phyloP scores from a whole-genome alignment of 2,797 vertebrate species.

The Pseudochromis fuscus region DNA sequence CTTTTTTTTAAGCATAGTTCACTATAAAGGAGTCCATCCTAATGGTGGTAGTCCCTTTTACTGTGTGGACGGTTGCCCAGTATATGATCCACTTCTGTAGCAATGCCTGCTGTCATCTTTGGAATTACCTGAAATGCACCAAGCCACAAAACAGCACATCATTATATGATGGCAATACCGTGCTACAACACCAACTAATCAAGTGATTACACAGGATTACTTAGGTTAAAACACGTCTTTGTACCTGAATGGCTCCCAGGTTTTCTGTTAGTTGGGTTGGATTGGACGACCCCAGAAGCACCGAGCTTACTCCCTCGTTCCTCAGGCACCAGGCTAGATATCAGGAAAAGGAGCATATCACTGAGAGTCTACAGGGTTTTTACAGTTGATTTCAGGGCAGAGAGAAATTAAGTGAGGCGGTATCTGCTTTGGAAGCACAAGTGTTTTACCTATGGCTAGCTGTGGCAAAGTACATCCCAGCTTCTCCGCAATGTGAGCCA shows the following conservation, averaged over 20 bases:
- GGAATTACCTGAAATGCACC: slow-evolving; percentile 82
- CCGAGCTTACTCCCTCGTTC: slow-evolving; percentile 97
- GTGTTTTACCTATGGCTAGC: slow-evolving; percentile 92
- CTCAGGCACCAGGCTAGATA: slow-evolving; percentile 95
- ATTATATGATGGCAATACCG: slow-evolving; percentile 4
- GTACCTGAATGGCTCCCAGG: slow-evolving; percentile 96
- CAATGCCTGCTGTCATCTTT: slow-evolving; percentile 86
- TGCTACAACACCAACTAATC: slow-evolving; percentile 1
- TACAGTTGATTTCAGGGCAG: not conserved
- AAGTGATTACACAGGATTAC: not conserved
- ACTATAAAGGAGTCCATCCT: slow-evolving; percentile 53
- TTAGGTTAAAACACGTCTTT: not conserved
- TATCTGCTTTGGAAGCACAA: not conserved
- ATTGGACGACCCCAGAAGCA: slow-evolving; percentile 95
- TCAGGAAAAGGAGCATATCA: slow-evolving; percentile 5
- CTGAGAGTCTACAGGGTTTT: not conserved
- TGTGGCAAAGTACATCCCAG: slow-evolving; percentile 97
- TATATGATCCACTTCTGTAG: slow-evolving; percentile 84
- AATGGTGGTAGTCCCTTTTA: slow-evolving; percentile 86
- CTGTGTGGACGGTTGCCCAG: slow-evolving; percentile 85
- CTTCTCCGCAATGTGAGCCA: slow-evolving; percentile 93
- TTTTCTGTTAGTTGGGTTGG: slow-evolving; percentile 96
- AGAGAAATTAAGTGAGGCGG: not conserved
- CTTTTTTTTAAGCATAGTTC: slow-evolving; percentile 71
- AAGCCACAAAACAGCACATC: slow-evolving; percentile 10